Conservation (phyloP, 2,113 vertebrate species). For the Dipodomys ordii region DNA sequence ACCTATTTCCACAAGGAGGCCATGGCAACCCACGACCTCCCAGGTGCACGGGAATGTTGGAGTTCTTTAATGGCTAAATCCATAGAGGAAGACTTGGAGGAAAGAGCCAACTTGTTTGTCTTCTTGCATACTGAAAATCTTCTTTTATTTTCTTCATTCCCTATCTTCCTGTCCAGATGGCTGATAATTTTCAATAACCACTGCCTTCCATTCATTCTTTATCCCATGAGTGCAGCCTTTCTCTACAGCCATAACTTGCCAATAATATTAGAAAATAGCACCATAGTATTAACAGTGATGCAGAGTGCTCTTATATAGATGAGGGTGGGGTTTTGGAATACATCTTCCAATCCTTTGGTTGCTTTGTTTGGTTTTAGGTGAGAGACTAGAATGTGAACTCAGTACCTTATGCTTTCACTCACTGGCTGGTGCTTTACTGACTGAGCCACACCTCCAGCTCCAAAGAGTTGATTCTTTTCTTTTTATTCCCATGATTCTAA, state of each 20-base stretch:
- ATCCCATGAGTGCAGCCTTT: background rate
- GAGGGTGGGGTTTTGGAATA: background rate
- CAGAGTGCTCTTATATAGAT: background rate
- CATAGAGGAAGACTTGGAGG: background rate
- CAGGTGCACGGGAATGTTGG: background rate
- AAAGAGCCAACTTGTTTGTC: slow-evolving; percentile 16
- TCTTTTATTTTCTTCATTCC: slow-evolving; percentile 25
- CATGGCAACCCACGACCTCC: background rate
- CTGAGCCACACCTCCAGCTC: no score
- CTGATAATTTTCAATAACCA: slow-evolving; percentile 36
- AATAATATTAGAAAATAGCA: slow-evolving; percentile 37
- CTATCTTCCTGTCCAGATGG: slow-evolving; percentile 29
- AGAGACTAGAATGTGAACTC: no score
- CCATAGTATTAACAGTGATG: background rate
- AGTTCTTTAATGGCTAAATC: background rate
- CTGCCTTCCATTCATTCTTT: slow-evolving; percentile 16
- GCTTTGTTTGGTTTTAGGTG: background rate
- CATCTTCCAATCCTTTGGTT: slow-evolving; percentile 20
- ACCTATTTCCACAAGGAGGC: slow-evolving; percentile 8
- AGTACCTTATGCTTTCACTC: no score
- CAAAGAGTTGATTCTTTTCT: no score
- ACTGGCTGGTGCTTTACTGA: no score
- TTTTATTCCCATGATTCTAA: no score
- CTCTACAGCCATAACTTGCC: background rate
- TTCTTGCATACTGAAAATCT: background rate